Evolutionary conservation across 2,797 vertebrate species (phyloP), one percentile per base, ranked within the genome.

Genomic region (Melanotaenia nigrans): DNA sequence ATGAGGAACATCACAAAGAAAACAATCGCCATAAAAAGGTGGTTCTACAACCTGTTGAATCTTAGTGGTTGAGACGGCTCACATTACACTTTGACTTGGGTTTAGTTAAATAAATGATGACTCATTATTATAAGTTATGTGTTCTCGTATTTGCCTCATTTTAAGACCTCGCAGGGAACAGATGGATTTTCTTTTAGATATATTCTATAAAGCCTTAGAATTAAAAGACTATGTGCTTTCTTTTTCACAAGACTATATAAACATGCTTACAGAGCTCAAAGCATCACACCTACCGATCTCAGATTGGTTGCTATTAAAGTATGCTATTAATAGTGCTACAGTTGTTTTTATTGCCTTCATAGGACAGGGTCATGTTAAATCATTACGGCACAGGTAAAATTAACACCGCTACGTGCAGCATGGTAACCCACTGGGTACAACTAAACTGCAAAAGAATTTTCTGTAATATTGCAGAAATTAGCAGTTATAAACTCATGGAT

Each of bases 281-380:
- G 72, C 38, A 73, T 74, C 70, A 73, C 68, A 40, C 33, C 66
- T 74, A 82, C 54, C 33, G 33, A 68, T 60, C 73, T 77, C 75
- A 78, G 60, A 63, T 67, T 54, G 54, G 25, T 62, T 59, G 65
- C 68, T 75, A 35, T 14, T 65, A 83, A 68, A 73, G 65, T 51
- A 30, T 30, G 25, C 11, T 68, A 63, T 35, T 61, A 49, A 84
- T 54, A 70, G 22, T 65, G 22, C 22, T 47, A 2, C 25, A 36
- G 60, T 42, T 81, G 72, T 33, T 70, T 56, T 59, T 83, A 55
- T 79, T 78, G 51, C 61, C 24, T 68, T 71, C 75, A 25, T 5
- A 51, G 69, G 79, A 64, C 40, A 61, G 61, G n/a, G 38, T 73
- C 25, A 28, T 54, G 54, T 65, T 69, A 78, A 84, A 72, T 65